Base-by-base conservation (phyloP, 2,888 invertebrate species). In the Protophormia terraenovae region DNA sequence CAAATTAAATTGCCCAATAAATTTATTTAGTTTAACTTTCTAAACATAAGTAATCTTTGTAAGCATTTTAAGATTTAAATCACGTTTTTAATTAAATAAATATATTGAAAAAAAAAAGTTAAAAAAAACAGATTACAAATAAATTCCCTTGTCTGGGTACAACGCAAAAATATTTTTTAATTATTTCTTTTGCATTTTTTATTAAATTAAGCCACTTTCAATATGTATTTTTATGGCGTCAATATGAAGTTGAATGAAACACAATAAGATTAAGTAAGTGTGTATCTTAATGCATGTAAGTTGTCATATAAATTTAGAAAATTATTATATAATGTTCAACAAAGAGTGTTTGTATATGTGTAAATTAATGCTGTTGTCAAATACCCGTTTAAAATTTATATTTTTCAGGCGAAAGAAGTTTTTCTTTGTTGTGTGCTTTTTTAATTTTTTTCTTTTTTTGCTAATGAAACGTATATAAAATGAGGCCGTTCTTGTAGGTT, bases 1-100 rank as follows among this genome's bases (percentile, higher is more conserved):
- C 60, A 55, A 71, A 29, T 16, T 71, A 64, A 41, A 50, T 24
- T 4, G 12, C 8, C 38, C 19, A 16, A 29, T 3, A 53, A 24
- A 35, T 47, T 16, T 29, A 35, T 47, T 16, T 29, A 19, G 2
- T n/a, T 35, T 29, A 22, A 76, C 82, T 82, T 82, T 76, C 62
- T 71, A 69, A 82, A 72, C 16, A 38, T 41, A 62, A 53, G 27
- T 38, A 47, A 29, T 66, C 41, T 35, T 60, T 62, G 58, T 19
- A 38, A 45, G 14, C 5, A 47, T 22, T 45, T 45, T 22, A 32
- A 41, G 35, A 78, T 58, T 78, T 75, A 82, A 78, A 85, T 75
- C 84, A 85, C 82, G 77, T 85, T 78, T 85, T 71, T 71, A 85
- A 85, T 85, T 85, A 82, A 78, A 72, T 62, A 38, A 29, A 71